Base-by-base conservation (phyloP, 2,797 vertebrate genomes). In the Champsocephalus gunnari region DNA sequence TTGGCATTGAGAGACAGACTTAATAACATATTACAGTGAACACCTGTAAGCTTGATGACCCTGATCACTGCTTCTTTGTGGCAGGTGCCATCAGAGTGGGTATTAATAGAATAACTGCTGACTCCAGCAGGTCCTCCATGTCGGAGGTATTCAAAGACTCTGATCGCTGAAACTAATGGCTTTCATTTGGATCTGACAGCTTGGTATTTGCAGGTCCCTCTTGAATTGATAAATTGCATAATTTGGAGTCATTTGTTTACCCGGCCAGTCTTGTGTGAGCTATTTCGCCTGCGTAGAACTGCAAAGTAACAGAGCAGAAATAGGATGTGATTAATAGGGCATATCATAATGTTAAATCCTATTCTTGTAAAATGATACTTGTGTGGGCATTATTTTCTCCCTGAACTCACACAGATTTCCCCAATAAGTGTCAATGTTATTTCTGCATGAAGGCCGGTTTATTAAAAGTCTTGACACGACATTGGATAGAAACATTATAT, bases 131-230 rank as follows among this genome's bases (percentile, higher is more conserved):
- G 55, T 57, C 85, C 58, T 83, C 89, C 77, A 80, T 66, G 73
- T 86, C 83, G 75, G 79, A 88, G 63, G 81, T 80, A 83, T 92
- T 93, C 82, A 73, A 73, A 73, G 66, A 60, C 72, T 85, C 77
- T 90, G 86, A 66, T 71, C 51, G 85, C 82, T 48, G 87, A 79
- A 92, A 95, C 94, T 93, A 95, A 96, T 94, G 93, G 93, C 92
- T 93, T 95, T 95, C 95, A 91, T 87, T 81, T 93, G 83, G 86
- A 82, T 82, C 64, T 87, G 92, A 91, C 90, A 92, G 91, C 84
- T 86, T 87, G 85, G 88, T 92, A 90, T 91, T 93, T 93, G 81
- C 83, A 86, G 80, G 66, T 82, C 77, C 78, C 81, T 84, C 82
- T 87, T 60, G 73, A 83, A 81, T 83, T 93, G 92, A 94, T 91